Conservation (phyloP, 2,113 vertebrate species). For the Pangasianodon hypophthalmus region DNA sequence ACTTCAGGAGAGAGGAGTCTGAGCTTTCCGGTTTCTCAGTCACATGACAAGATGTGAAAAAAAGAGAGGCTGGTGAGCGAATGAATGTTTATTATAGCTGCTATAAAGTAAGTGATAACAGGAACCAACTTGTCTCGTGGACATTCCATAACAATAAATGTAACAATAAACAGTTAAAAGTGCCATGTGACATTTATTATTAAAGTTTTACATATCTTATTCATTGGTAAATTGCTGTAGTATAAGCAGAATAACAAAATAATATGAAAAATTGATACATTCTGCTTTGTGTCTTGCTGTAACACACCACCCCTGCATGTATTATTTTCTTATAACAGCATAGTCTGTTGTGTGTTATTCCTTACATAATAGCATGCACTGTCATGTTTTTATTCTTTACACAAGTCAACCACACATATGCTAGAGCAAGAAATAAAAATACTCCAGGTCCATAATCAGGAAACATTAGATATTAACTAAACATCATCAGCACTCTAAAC, state of each 20-base stretch:
- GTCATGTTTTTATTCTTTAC: not conserved
- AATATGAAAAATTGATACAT: not conserved
- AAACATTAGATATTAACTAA: not conserved
- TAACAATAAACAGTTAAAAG: not conserved
- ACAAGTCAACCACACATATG: not conserved
- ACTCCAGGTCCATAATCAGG: not conserved
- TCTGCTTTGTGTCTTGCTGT: not conserved
- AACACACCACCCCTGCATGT: not conserved
- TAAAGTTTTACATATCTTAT: not conserved
- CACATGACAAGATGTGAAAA: not conserved
- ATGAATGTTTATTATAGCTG: not conserved
- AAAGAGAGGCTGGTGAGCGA: not conserved
- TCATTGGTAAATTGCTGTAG: conserved; percentile 3
- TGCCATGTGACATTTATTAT: not conserved
- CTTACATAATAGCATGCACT: not conserved
- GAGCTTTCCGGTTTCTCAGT: not conserved
- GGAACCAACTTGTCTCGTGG: not conserved
- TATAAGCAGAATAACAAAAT: not conserved
- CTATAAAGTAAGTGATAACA: not conserved
- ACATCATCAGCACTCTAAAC: not conserved
- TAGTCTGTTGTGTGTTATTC: not conserved
- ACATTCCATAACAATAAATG: not conserved
- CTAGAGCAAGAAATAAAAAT: not conserved
- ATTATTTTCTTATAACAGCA: not conserved
- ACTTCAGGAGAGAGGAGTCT: not conserved